phyloP scores from a whole-genome alignment of 2,888 invertebrate genomes.

The Ophraella communa region DNA sequence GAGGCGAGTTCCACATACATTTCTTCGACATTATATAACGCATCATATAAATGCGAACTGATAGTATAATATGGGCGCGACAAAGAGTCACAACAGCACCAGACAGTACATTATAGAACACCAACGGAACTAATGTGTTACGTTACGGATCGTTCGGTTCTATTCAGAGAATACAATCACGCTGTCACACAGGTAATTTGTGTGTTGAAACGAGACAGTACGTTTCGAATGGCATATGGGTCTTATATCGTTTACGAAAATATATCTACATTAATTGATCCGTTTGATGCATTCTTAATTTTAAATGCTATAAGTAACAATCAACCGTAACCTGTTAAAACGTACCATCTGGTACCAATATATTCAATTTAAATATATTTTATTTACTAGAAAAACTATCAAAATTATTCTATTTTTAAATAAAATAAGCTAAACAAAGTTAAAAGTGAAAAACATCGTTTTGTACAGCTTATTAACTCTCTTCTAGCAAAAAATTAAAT shows the following conservation, averaged over 20 bases:
- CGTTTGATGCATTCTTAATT: slow-evolving; percentile 1
- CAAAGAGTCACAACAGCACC: slow-evolving; percentile 29
- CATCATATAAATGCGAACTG: slow-evolving; percentile 5
- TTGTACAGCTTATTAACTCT: no score
- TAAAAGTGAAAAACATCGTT: no score
- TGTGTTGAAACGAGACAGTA: slow-evolving; percentile 26
- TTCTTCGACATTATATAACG: neutral
- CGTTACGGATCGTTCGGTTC: slow-evolving; percentile 47
- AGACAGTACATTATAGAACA: slow-evolving; percentile 38
- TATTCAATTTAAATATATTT: neutral
- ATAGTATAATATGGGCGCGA: slow-evolving; percentile 31
- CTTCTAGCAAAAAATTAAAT: no score
- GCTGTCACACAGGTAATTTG: slow-evolving; percentile 53
- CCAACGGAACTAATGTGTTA: slow-evolving; percentile 55
- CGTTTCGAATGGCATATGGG: slow-evolving; percentile 19
- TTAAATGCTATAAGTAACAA: slow-evolving; percentile 2
- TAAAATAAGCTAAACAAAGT: no score
- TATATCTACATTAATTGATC: slow-evolving; percentile 1
- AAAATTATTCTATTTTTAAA: no score
- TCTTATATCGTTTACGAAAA: slow-evolving; percentile 1
- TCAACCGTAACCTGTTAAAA: neutral
- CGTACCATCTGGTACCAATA: neutral
- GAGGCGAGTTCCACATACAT: neutral
- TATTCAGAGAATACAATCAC: slow-evolving; percentile 54
- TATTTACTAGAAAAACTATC: neutral